These are phyloP conservation scores for Tinamus guttatus DNA, from an alignment of 2,113 vertebrate genomes.

Conservation along the genomic window DNA sequence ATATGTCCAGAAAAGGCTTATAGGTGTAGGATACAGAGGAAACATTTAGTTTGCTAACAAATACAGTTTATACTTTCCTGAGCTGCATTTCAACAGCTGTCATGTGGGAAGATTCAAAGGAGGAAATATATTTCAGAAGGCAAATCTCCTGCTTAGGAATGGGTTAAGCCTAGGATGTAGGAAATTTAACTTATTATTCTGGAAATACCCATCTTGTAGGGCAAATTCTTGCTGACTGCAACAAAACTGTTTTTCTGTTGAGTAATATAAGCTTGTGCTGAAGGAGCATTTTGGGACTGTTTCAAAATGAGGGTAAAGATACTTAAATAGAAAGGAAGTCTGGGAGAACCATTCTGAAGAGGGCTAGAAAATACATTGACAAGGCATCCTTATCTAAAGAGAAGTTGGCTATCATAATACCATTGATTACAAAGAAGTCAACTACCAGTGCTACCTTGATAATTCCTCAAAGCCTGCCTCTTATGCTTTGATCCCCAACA, in stretches of 20 bases:
- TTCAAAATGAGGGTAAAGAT: not conserved
- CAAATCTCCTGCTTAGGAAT: not conserved
- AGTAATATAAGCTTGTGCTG: not conserved
- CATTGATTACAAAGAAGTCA: not conserved
- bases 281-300: not conserved
- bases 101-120: not conserved
- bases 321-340: not conserved
- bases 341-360: not conserved
- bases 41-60: not conserved
- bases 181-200: not conserved
- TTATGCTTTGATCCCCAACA: not conserved
- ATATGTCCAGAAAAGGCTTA: not conserved
- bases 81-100: not conserved
- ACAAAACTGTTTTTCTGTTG: not conserved
- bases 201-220: not conserved
- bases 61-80: not conserved
- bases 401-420: not conserved
- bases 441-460: accelerated
- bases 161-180: not conserved
- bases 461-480: not conserved
- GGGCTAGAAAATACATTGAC: not conserved
- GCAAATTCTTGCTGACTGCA: not conserved
- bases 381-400: not conserved
- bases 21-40: accelerated
- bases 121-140: not conserved